A percentile compares a stretch with the other conserved stretches of the same genome.
Conservation (phyloP, 2,797 vertebrate species). For the Girardinus metallicus region DNA sequence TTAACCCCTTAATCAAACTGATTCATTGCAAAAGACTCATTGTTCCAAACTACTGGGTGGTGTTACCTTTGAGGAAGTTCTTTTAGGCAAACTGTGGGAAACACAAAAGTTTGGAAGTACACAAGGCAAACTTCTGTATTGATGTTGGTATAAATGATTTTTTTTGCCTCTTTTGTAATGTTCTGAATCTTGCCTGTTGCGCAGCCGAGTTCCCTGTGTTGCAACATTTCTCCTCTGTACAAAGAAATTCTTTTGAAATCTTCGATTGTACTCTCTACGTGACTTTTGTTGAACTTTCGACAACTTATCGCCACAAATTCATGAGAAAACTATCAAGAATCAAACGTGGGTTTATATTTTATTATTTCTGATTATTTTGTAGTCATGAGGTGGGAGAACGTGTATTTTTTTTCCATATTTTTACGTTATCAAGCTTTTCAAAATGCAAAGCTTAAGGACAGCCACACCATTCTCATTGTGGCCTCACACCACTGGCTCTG, state of each 20-base stretch:
- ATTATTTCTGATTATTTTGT: background rate
- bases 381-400: background rate
- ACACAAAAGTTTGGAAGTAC: background rate
- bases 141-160: conserved; percentile 16
- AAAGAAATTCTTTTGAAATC: conserved; percentile 5
- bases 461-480: background rate
- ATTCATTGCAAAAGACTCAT: conserved; percentile 23
- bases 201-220: conserved; percentile 15
- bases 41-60: conserved; percentile 28
- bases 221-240: conserved; percentile 31
- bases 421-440: background rate
- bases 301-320: background rate
- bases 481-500: background rate
- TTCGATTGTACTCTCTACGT: background rate
- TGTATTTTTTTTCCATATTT: background rate
- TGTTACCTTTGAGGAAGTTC: conserved; percentile 8
- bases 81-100: conserved; percentile 4
- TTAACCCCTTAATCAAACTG: conserved; percentile 21
- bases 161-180: conserved; percentile 16
- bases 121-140: conserved; percentile 3
- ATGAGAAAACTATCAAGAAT: conserved; percentile 1
- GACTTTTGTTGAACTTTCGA: background rate
- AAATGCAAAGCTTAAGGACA: background rate
- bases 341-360: background rate
- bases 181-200: conserved; percentile 1